Conservation (phyloP, 2,888 invertebrate genomes). For the Dyspetes luteomarginatus region DNA sequence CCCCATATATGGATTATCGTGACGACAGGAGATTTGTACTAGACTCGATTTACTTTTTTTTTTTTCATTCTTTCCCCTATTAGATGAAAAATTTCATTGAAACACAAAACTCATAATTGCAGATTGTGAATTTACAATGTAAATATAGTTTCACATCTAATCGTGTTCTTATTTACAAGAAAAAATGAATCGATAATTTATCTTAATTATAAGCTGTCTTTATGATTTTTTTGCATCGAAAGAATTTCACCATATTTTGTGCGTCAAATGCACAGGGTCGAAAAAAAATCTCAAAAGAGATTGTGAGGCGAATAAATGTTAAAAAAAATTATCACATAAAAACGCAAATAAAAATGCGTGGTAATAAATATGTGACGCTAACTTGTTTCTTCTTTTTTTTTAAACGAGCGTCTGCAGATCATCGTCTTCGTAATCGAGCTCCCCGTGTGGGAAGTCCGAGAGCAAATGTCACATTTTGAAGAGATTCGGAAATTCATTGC, state of each 20-base stretch:
- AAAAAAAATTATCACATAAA: constrained; percentile 43
- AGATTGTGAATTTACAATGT: constrained; percentile 25
- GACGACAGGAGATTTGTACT: constrained; percentile 46
- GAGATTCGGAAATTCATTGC: constrained; percentile 92
- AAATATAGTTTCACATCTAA: constrained; percentile 34
- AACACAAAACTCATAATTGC: constrained; percentile 6
- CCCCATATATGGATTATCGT: neutral
- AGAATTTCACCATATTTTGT: constrained; percentile 20
- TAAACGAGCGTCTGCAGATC: constrained; percentile 79
- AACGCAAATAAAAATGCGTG: constrained; percentile 23
- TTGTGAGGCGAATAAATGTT: constrained; percentile 14
- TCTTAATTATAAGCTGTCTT: neutral
- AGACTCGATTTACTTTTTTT: constrained; percentile 27
- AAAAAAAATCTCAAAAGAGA: constrained; percentile 24
- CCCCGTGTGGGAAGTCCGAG: constrained; percentile 71
- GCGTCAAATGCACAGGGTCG: constrained; percentile 38
- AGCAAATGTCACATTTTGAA: constrained; percentile 82
- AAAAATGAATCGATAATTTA: constrained; percentile 6
- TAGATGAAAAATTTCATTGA: neutral
- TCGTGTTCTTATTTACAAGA: constrained; percentile 49
- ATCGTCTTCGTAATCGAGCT: constrained; percentile 75
- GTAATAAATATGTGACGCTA: constrained; percentile 29
- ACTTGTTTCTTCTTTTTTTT: constrained; percentile 20
- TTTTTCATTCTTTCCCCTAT: neutral
- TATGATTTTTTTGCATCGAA: neutral